Evolutionary conservation across 2,888 invertebrate species (phyloP), one percentile per base, ranked within the genome.

Genomic region (Rhyacophila evoluta): DNA sequence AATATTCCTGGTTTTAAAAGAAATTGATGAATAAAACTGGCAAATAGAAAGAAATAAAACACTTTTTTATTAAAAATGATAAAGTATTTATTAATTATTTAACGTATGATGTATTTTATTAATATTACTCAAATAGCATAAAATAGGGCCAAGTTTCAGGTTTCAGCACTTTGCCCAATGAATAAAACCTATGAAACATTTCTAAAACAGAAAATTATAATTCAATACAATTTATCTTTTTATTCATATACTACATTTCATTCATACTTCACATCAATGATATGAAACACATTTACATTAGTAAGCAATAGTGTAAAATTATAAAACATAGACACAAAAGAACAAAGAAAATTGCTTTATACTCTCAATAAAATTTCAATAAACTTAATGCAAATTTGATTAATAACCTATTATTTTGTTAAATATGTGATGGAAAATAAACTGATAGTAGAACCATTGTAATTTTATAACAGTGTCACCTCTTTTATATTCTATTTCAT

Each of bases 1-100:
- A n/a, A n/a, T n/a, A n/a, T n/a, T n/a, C n/a, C n/a, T n/a, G n/a
- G n/a, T n/a, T n/a, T n/a, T n/a, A n/a, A n/a, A n/a, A n/a, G n/a
- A n/a, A n/a, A n/a, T n/a, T n/a, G n/a, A n/a, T n/a, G n/a, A n/a
- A n/a, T n/a, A n/a, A n/a, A n/a, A n/a, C n/a, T n/a, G n/a, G n/a
- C n/a, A n/a, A n/a, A n/a, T n/a, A n/a, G n/a, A n/a, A n/a, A n/a
- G n/a, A n/a, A n/a, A n/a, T 39, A 39, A 55, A 55, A 55, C 2
- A 55, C 19, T 19, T 25, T 12, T 8, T 55, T 55, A 55, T 55
- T 55, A 55, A 55, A 55, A 55, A 55, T 55, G 55, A 55, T 55
- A 55, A 55, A 55, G 55, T 55, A 55, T 55, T 55, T 55, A 55
- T 55, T 55, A 55, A 55, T 12, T 55, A 55, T 19, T 55, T 25